These are phyloP conservation scores for Enteromius afrohamiltoni DNA, from an alignment of 2,797 vertebrate genomes.

Conservation along the genomic window DNA sequence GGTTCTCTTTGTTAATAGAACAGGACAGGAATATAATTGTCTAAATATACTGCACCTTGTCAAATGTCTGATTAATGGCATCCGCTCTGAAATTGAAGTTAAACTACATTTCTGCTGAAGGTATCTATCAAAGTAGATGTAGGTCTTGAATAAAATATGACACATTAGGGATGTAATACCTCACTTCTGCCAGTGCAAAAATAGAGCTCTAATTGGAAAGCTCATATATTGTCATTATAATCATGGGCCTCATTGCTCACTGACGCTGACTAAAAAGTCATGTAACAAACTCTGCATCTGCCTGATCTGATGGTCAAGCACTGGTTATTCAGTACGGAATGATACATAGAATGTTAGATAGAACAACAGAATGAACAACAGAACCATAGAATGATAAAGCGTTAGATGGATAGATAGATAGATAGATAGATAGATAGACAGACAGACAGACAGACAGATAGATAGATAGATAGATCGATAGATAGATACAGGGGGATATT, in stretches of 20 bases:
- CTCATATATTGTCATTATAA: slow-evolving; percentile 62
- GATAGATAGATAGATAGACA: too few species aligned
- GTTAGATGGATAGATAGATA: not conserved
- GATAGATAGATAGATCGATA: too few species aligned
- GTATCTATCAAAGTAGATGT: slow-evolving; percentile 59
- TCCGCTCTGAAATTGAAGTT: slow-evolving; percentile 52
- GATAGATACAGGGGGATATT: too few species aligned
- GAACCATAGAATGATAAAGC: not conserved
- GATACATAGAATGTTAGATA: not conserved
- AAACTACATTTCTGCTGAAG: slow-evolving; percentile 45
- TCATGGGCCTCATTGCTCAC: slow-evolving; percentile 47
- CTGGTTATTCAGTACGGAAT: not conserved
- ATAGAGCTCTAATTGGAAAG: slow-evolving; percentile 65
- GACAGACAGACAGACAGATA: not conserved
- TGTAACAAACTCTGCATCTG: slow-evolving; percentile 12
- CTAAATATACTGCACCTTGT: slow-evolving; percentile 55
- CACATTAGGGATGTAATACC: slow-evolving; percentile 66
- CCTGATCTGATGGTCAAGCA: not conserved
- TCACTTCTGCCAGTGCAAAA: slow-evolving; percentile 62
- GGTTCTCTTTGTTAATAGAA: slow-evolving; percentile 51
- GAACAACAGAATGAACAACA: not conserved
- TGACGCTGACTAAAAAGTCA: slow-evolving; percentile 36
- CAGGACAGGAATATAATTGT: slow-evolving; percentile 54
- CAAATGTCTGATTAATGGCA: slow-evolving; percentile 53
- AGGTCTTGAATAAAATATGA: slow-evolving; percentile 65